Conservation (phyloP, 2,888 invertebrate species). For the Anaspis maculata region DNA sequence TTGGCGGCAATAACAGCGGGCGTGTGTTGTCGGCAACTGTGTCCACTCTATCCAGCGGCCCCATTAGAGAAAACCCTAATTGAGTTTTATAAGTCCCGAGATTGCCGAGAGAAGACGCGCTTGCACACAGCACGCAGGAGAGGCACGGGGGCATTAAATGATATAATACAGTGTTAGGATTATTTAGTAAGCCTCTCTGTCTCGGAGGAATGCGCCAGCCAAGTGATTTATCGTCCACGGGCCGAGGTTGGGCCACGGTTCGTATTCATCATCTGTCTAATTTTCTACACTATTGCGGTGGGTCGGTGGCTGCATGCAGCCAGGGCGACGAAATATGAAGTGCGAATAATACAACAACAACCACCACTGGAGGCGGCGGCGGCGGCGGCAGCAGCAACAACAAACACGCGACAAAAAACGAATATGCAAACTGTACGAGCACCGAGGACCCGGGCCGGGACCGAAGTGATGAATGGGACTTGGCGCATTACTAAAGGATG, state of each 20-base stretch:
- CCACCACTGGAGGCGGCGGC: too few species aligned
- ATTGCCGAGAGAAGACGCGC: constrained; percentile 6
- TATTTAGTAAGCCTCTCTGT: constrained; percentile 20
- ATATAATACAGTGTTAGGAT: constrained; percentile 25
- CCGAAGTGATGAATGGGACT: too few species aligned
- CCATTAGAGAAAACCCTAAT: constrained; percentile 5
- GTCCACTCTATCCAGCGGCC: too few species aligned
- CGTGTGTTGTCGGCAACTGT: too few species aligned
- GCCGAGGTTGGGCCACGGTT: constrained; percentile 16
- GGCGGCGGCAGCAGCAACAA: too few species aligned
- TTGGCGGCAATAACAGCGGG: too few species aligned
- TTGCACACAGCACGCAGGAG: constrained; percentile 1
- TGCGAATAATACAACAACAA: too few species aligned
- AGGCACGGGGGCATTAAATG: constrained; percentile 20
- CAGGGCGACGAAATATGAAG: constrained; percentile 10
- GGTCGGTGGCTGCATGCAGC: too few species aligned
- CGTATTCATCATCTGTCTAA: constrained; percentile 24
- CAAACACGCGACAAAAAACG: too few species aligned
- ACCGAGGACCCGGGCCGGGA: too few species aligned
- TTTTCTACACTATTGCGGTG: constrained; percentile 20
- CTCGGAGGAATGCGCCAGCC: constrained; percentile 15
- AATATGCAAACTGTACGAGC: too few species aligned
- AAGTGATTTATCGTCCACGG: constrained; percentile 15
- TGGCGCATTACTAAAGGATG: too few species aligned
- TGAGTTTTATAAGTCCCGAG: constrained; percentile 13